A percentile compares a stretch with the other conserved stretches of the same genome.
These are phyloP conservation scores for Pachymerium ferrugineum DNA, from an alignment of 2,888 invertebrate species.

Conservation along the genomic window DNA sequence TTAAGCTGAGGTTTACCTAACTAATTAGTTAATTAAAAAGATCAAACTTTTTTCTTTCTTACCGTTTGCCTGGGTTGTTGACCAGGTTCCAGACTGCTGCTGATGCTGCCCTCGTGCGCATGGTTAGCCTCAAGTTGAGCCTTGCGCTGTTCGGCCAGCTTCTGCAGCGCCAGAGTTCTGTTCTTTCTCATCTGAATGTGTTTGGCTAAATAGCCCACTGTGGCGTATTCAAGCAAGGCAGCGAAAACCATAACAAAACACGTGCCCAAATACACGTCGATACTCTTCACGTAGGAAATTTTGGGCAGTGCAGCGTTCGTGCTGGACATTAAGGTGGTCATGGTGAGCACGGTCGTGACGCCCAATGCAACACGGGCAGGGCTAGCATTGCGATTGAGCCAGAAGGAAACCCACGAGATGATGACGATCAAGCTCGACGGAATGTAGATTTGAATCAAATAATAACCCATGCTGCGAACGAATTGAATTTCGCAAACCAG, in stretches of 20 bases:
- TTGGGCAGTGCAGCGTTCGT: slow-evolving; percentile 95
- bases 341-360: slow-evolving; percentile 92
- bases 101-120: slow-evolving; percentile 31
- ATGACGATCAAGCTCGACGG: slow-evolving; percentile 95
- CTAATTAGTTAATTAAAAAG: no score
- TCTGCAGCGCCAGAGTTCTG: slow-evolving; percentile 81
- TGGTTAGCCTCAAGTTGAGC: slow-evolving; percentile 52
- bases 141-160: slow-evolving; percentile 88
- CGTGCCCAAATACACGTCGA: slow-evolving; percentile 94
- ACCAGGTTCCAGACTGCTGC: slow-evolving; percentile 34
- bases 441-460: slow-evolving; percentile 96
- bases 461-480: slow-evolving; percentile 96
- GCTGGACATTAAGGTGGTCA: slow-evolving; percentile 96
- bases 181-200: slow-evolving; percentile 94
- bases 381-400: slow-evolving; percentile 91
- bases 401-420: slow-evolving; percentile 95
- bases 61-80: slow-evolving; percentile 36
- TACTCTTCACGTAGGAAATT: slow-evolving; percentile 95
- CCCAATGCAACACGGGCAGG: slow-evolving; percentile 89
- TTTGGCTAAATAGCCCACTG: slow-evolving; percentile 96
- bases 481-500: slow-evolving; percentile 95
- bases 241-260: slow-evolving; percentile 99
- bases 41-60: no score
- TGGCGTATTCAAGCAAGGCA: slow-evolving; percentile 93
- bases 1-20: no score